Evolutionary conservation across 2,113 vertebrate species (phyloP), one percentile per base, ranked within the genome.

Genomic region (Rostratula benghalensis): DNA sequence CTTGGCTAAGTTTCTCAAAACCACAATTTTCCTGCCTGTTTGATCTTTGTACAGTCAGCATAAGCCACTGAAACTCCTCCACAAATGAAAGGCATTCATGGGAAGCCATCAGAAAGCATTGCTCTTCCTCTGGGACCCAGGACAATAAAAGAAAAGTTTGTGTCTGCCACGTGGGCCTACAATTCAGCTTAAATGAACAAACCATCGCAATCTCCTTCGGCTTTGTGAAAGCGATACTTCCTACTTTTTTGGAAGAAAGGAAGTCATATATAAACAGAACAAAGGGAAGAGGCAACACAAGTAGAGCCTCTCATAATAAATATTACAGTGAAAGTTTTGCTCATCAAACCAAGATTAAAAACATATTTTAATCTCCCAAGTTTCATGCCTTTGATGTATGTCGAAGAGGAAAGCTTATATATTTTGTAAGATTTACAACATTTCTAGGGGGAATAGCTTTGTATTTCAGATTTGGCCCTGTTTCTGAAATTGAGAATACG

Each of bases 261-360:
- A 97, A 97, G 97, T 94, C 90, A 75, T 94, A 95, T 83, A 64
- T 94, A 97, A 97, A 98, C 95, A 97, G 98, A 96, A 98, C 98
- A 98, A 98, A 98, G 95, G 95, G 98, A 97, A 97, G 97, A 97
- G 93, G 93, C 97, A 98, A 98, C 98, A 98, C 97, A 97, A 98
- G 98, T 95, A 94, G 97, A 97, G 95, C 79, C 98, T 96, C 93
- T 57, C 95, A 95, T 95, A 98, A 97, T 97, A 98, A 93, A 96
- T 95, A 97, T 95, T 94, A 83, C 69, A 87, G 97, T 95, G 94
- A 97, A 98, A 98, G 97, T 97, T 97, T 93, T 97, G 97, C 97
- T 98, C 98, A 98, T 98, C 98, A 97, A 97, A 96, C 95, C 80
- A 95, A 96, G 97, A 98, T 97, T 97, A 97, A 97, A 98, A 98